A percentile compares a stretch with the other conserved stretches of the same genome.
Conservation (phyloP, 2,888 invertebrate genomes). For the Hyalella azteca region DNA sequence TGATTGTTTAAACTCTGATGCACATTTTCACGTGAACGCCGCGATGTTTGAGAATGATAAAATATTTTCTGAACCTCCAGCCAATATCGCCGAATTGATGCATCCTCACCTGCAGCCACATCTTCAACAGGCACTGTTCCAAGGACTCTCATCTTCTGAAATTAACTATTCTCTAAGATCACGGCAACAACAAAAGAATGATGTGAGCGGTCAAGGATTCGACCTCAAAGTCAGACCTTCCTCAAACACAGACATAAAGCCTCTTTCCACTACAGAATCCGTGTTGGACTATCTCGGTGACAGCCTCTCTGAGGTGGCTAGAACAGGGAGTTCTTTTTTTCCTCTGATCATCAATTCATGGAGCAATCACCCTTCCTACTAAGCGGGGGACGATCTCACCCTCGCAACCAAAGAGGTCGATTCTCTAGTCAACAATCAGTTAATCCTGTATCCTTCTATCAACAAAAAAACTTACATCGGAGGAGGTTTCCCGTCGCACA, state of each 20-base stretch:
- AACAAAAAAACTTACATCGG: not conserved
- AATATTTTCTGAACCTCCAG: not conserved
- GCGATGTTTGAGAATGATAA: not conserved
- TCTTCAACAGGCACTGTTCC: not conserved
- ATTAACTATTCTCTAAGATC: no score
- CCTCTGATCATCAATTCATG: not conserved
- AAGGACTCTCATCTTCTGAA: not conserved
- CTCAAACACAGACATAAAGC: not conserved
- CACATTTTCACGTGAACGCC: not conserved
- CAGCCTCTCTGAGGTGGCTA: constrained; percentile 10
- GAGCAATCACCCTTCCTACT: constrained; percentile 38
- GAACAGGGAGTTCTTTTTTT: not conserved
- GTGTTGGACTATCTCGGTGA: not conserved
- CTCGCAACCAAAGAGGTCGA: constrained; percentile 39
- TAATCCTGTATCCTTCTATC: not conserved
- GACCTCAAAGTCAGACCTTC: not conserved
- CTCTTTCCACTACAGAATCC: not conserved
- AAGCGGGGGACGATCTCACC: constrained; percentile 38
- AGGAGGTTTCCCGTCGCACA: no score
- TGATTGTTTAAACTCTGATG: not conserved
- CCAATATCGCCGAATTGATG: not conserved
- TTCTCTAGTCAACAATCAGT: constrained; percentile 26
- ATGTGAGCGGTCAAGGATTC: not conserved
- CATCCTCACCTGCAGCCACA: constrained; percentile 7
- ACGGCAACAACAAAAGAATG: not conserved